phyloP scores from a whole-genome alignment of 2,113 vertebrate genomes.

The Zosterops borbonicus region DNA sequence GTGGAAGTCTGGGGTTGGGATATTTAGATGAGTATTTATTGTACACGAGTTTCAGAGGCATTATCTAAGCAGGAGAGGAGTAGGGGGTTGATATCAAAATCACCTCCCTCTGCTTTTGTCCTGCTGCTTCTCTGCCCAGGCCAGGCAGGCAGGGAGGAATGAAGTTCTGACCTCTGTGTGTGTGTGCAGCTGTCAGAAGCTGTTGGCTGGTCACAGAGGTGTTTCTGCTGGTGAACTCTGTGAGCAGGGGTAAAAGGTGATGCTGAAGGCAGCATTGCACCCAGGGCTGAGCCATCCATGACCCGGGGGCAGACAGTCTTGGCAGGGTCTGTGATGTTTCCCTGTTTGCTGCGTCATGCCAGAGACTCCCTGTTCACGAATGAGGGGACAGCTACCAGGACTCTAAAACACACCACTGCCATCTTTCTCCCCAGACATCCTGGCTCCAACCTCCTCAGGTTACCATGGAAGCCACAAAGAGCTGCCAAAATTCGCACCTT shows the following conservation, averaged over 20 bases:
- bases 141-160: not conserved
- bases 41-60: not conserved
- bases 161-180: rapidly evolving
- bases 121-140: not conserved
- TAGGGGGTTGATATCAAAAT: not conserved
- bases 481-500: slow-evolving; percentile 55
- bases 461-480: slow-evolving; percentile 18
- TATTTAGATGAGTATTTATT: not conserved
- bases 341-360: not conserved
- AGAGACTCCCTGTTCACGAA: not conserved
- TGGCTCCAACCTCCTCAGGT: slow-evolving; percentile 6
- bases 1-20: not conserved
- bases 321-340: not conserved
- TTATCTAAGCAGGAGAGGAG: not conserved
- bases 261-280: not conserved
- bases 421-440: slow-evolving; percentile 53
- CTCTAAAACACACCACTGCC: not conserved
- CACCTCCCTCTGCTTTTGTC: not conserved
- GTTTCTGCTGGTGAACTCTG: not conserved
- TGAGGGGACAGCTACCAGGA: rapidly evolving
- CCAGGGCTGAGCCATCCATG: not conserved
- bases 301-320: not conserved
- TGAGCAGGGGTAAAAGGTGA: not conserved
- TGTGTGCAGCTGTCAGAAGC: not conserved
- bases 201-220: not conserved